Evolutionary conservation across 2,113 vertebrate species (phyloP).

Genomic region (Esox niger): DNA sequence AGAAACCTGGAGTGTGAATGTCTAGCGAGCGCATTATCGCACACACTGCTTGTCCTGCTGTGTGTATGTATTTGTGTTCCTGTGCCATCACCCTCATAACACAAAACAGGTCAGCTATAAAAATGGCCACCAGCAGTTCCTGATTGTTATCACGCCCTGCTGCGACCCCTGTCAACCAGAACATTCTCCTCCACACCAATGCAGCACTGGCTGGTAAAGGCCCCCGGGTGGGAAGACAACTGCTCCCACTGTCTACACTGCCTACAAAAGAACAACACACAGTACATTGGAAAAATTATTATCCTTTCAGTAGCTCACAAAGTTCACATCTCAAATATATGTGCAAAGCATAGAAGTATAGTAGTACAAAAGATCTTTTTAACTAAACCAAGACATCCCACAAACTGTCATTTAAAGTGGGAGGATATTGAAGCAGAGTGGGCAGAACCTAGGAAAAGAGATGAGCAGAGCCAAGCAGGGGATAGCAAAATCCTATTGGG

Average conservation of each 20-base stretch:
- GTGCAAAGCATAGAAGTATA: too few relatives aligned
- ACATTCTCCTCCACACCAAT: conserved; percentile 4
- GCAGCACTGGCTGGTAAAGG: not conserved
- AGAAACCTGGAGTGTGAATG: not conserved
- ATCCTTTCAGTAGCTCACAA: not conserved
- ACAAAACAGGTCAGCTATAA: conserved; percentile 25
- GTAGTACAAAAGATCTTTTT: too few relatives aligned
- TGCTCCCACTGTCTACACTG: not conserved
- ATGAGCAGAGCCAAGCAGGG: too few relatives aligned
- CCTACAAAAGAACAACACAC: not conserved
- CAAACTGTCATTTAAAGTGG: too few relatives aligned
- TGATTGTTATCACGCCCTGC: conserved; percentile 1
- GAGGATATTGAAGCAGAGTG: too few relatives aligned
- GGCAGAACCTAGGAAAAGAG: too few relatives aligned
- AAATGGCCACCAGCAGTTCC: conserved; percentile 24
- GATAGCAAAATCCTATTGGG: too few relatives aligned
- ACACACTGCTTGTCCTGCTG: not conserved
- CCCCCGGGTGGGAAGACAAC: not conserved
- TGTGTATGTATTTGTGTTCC: conserved; percentile 2
- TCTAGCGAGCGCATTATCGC: not conserved
- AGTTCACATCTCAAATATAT: not conserved
- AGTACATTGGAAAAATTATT: not conserved
- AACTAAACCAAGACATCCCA: too few relatives aligned
- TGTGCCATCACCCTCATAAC: not conserved
- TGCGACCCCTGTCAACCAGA: not conserved